Percentiles rank a stretch among this genome's conserved stretches.
These are phyloP conservation scores for Diadumene lineata DNA, from an alignment of 92 coral and sea anemone genomes.

Conservation along the genomic window DNA sequence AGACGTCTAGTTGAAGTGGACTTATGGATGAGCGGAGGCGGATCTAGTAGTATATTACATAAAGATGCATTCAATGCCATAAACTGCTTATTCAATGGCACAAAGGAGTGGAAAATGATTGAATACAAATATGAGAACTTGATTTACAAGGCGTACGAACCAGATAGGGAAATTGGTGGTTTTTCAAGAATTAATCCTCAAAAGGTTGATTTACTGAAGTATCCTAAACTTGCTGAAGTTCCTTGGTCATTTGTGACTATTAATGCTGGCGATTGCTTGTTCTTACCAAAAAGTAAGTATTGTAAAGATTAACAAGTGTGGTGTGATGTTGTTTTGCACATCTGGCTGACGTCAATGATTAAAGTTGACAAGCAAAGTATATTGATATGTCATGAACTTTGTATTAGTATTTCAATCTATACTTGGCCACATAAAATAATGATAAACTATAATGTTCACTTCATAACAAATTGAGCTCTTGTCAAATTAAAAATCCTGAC, in stretches of 20 bases:
- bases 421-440: too few relatives aligned
- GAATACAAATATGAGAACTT: slow-evolving; percentile 77
- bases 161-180: slow-evolving; percentile 81
- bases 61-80: slow-evolving; percentile 95
- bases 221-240: slow-evolving; percentile 75
- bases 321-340: too few relatives aligned
- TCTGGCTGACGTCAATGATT: too few relatives aligned
- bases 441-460: too few relatives aligned
- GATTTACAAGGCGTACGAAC: slow-evolving; percentile 93
- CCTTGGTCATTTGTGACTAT: slow-evolving; percentile 87
- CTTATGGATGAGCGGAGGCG: slow-evolving; percentile 98
- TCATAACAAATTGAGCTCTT: too few relatives aligned
- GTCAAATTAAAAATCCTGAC: too few relatives aligned
- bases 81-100: slow-evolving; percentile 89
- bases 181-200: slow-evolving; percentile 69
- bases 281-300: slow-evolving; percentile 85
- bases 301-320: too few relatives aligned
- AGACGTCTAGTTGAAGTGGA: slow-evolving; percentile 85
- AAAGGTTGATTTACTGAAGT: slow-evolving; percentile 74
- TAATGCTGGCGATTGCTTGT: slow-evolving; percentile 87
- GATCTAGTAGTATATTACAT: slow-evolving; percentile 75
- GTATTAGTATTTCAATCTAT: too few relatives aligned
- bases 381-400: too few relatives aligned
- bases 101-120: slow-evolving; percentile 90
- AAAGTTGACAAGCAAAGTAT: too few relatives aligned